phyloP scores from a whole-genome alignment of 2,888 invertebrate species.

The Anticlea derivata region DNA sequence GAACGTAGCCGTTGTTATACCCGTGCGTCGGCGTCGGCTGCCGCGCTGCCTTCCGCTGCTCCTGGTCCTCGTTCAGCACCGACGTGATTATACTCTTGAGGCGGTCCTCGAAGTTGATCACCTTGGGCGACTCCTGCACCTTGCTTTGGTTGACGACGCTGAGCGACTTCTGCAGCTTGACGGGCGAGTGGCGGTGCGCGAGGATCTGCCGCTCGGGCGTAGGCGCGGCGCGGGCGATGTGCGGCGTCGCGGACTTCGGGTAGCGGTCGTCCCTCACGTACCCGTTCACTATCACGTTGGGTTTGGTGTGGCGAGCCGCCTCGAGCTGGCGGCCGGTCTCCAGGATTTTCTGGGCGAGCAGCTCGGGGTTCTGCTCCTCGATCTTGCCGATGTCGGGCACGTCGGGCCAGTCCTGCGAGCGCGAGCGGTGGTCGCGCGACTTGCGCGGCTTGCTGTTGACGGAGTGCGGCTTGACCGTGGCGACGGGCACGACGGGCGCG shows the following conservation, averaged over 20 bases:
- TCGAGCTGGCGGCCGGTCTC: conserved; percentile 96
- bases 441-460: conserved; percentile 77
- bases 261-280: conserved; percentile 65
- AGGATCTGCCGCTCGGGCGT: conserved; percentile 13
- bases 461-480: conserved; percentile 75
- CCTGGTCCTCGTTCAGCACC: conserved; percentile 93
- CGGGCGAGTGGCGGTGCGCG: conserved; percentile 56
- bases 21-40: conserved; percentile 50
- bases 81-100: conserved; percentile 94
- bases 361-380: conserved; percentile 95
- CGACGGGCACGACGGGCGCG: conserved; percentile 55
- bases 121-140: conserved; percentile 89
- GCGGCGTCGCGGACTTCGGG: conserved; percentile 42
- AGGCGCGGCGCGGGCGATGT: conserved; percentile 46
- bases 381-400: conserved; percentile 95
- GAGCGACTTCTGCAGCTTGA: conserved; percentile 69
- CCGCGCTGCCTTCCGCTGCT: conserved; percentile 59
- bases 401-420: conserved; percentile 96
- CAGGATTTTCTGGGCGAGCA: conserved; percentile 94
- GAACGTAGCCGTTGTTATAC: conserved; percentile 62
- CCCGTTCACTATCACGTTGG: conserved; percentile 73
- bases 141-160: conserved; percentile 68
- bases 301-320: conserved; percentile 87
- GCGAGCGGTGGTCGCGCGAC: conserved; percentile 88
- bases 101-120: conserved; percentile 94